Evolutionary conservation across 2,113 vertebrate species (phyloP).

Genomic region (Strigops habroptila): DNA sequence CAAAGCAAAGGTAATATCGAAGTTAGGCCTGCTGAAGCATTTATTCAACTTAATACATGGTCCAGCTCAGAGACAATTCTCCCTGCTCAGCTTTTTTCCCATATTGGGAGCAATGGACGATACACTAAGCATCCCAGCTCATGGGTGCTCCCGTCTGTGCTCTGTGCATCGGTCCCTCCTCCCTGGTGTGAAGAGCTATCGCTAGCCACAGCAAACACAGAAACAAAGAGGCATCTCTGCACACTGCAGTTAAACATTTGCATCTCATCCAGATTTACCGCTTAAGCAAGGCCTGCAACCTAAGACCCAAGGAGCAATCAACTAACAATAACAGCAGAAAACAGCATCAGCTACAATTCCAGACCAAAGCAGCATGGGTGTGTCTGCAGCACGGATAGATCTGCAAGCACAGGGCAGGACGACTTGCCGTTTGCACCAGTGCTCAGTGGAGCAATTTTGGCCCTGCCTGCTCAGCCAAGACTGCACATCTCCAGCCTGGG

Average conservation of each 20-base stretch:
- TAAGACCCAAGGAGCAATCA: neutral
- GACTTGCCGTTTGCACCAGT: neutral
- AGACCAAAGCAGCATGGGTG: neutral
- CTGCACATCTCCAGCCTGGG: neutral
- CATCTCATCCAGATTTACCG: neutral
- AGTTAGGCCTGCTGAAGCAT: neutral
- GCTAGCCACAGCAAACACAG: rapidly evolving
- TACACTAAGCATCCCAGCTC: neutral
- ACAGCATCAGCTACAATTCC: neutral
- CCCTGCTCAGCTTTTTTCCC: neutral
- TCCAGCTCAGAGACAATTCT: neutral
- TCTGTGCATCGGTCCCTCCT: neutral
- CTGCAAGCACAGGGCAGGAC: neutral
- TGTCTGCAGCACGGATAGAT: rapidly evolving
- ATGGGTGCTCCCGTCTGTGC: neutral
- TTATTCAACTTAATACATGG: neutral
- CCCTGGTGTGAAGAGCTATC: neutral
- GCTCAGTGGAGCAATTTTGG: neutral
- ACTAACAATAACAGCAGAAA: neutral
- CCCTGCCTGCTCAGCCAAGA: neutral
- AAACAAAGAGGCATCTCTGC: neutral
- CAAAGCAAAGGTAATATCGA: neutral
- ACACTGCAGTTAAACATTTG: too few relatives aligned
- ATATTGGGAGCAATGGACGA: rapidly evolving
- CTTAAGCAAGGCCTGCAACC: neutral